These are phyloP conservation scores for Dromiciops gliroides DNA, from an alignment of 2,113 vertebrate genomes.

Conservation along the genomic window DNA sequence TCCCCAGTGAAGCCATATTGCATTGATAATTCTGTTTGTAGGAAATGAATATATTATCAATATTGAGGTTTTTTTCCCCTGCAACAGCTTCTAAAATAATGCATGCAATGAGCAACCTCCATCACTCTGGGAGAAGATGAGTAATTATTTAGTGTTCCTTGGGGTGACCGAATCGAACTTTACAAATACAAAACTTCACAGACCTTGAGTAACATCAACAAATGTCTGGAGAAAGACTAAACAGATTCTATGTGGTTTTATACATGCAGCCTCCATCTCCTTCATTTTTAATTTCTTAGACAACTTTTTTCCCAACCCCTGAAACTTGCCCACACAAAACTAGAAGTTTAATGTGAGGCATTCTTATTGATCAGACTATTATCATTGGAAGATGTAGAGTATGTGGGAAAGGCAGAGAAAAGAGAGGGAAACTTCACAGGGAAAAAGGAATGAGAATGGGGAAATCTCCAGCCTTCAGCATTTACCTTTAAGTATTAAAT, in stretches of 20 bases:
- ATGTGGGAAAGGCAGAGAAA: background rate
- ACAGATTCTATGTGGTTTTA: background rate
- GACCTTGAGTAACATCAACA: background rate
- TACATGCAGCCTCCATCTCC: background rate
- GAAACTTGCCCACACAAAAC: background rate
- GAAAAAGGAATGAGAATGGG: background rate
- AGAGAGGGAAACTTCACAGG: no score
- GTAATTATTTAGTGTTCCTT: background rate
- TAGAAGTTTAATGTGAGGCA: background rate
- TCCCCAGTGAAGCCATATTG: background rate
- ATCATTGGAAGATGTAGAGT: background rate
- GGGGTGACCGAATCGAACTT: background rate
- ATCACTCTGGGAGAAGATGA: background rate
- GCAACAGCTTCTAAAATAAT: background rate
- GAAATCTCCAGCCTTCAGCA: background rate
- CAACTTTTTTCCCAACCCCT: background rate
- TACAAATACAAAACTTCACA: background rate
- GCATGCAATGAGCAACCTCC: background rate
- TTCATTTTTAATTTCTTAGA: background rate
- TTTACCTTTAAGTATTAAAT: background rate
- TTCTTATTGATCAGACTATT: background rate
- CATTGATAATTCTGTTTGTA: conserved; percentile 4
- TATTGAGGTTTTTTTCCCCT: conserved; percentile 20
- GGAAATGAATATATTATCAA: background rate
- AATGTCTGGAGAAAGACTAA: background rate